These are phyloP conservation scores for Epirrhoe tristata DNA, from an alignment of 2,888 invertebrate species.

Conservation along the genomic window DNA sequence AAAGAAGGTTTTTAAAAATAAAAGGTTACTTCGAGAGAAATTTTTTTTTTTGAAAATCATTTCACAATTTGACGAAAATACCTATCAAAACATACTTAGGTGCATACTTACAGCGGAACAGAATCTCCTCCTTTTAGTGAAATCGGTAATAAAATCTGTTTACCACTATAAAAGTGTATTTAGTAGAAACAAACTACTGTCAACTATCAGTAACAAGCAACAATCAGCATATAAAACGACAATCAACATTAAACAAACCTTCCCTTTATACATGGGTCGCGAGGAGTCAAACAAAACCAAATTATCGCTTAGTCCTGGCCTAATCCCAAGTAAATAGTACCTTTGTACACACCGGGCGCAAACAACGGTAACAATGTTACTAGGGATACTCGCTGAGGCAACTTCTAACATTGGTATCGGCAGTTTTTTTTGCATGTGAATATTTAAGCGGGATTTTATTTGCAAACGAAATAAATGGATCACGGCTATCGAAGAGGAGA, in stretches of 20 bases:
- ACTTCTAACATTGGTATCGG: constrained; percentile 12
- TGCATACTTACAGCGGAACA: no score
- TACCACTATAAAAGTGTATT: no score
- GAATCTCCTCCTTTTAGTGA: no score
- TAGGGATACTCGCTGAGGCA: constrained; percentile 17
- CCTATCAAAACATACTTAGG: no score
- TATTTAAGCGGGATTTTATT: not conserved
- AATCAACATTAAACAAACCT: constrained; percentile 13
- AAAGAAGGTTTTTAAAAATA: no score
- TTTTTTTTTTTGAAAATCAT: no score
- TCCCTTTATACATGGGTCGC: constrained; percentile 35
- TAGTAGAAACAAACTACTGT: not conserved
- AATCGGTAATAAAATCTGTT: no score
- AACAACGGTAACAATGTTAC: constrained; percentile 24
- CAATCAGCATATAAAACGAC: constrained; percentile 11
- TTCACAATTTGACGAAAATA: no score
- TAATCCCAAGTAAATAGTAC: constrained; percentile 55
- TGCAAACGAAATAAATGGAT: not conserved
- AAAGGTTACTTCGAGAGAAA: no score
- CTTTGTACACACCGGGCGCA: constrained; percentile 42
- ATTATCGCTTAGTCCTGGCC: constrained; percentile 53
- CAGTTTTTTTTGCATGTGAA: constrained; percentile 15
- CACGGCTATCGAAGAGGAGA: no score
- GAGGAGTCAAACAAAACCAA: constrained; percentile 50
- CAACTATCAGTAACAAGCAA: not conserved